A percentile compares a stretch with the other conserved stretches of the same genome.
These are phyloP conservation scores for Noctua fimbriata DNA, from an alignment of 2,888 invertebrate species.

Conservation along the genomic window DNA sequence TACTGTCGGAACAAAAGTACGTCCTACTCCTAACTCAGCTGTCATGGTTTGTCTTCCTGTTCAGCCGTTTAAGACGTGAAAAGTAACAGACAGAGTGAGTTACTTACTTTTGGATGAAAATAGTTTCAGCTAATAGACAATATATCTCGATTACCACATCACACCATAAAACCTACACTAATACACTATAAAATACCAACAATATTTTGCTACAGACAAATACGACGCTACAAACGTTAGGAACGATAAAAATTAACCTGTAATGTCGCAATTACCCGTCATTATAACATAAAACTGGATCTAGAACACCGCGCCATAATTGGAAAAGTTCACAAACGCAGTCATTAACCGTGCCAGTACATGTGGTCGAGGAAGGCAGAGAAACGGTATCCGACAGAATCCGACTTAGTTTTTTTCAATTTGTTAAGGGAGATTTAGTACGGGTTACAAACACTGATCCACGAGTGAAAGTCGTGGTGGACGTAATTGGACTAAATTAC, in stretches of 20 bases:
- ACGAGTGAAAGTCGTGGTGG: conserved; percentile 74
- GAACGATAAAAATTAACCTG: conserved; percentile 61
- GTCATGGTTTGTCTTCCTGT: neutral
- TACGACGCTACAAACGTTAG: conserved; percentile 41
- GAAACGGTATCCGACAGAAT: conserved; percentile 61
- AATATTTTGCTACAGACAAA: conserved; percentile 25
- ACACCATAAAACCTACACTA: neutral
- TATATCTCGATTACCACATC: neutral
- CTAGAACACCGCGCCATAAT: conserved; percentile 64
- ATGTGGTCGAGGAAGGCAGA: conserved; percentile 57
- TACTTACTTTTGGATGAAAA: neutral
- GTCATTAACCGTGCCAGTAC: conserved; percentile 63
- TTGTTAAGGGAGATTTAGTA: conserved; percentile 69
- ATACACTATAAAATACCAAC: conserved; percentile 15
- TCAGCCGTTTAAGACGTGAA: neutral
- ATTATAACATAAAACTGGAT: conserved; percentile 64
- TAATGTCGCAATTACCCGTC: conserved; percentile 63
- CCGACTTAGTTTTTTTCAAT: conserved; percentile 68
- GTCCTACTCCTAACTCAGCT: neutral
- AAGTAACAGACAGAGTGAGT: neutral
- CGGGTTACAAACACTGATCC: conserved; percentile 64
- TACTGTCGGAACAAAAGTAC: neutral
- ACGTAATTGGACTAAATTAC: conserved; percentile 78
- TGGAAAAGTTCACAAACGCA: conserved; percentile 64
- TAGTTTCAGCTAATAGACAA: neutral